Evolutionary conservation across 1,140 invertebrate genomes (phyloP).

Genomic region (Platorchestia sp.): DNA sequence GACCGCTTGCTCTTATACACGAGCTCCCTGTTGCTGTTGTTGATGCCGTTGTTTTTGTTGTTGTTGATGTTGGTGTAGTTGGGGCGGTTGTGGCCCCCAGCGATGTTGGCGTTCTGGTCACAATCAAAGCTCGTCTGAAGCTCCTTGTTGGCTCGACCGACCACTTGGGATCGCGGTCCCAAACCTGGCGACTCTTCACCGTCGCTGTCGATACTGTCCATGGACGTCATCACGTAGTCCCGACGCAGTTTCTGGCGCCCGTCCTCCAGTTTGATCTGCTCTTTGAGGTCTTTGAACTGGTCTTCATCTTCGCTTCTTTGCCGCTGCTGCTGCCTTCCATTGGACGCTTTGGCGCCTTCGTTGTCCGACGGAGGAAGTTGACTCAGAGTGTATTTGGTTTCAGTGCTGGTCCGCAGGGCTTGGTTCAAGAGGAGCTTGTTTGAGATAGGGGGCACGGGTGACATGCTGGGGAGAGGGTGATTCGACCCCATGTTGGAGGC

Average conservation of each 20-base stretch:
- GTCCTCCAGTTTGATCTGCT: slow-evolving; percentile 2
- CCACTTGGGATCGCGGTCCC: not conserved
- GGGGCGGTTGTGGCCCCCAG: not conserved
- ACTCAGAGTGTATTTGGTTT: not conserved
- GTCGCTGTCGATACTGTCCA: not conserved
- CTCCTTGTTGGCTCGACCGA: not conserved
- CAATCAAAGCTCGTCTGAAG: slow-evolving; percentile 20
- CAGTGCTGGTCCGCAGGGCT: not conserved
- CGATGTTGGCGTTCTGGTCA: not conserved
- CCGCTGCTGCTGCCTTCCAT: not conserved
- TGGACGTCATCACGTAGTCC: not conserved
- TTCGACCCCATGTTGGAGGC: slow-evolving; percentile 43
- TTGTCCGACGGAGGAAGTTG: not conserved
- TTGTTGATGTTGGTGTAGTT: slow-evolving; percentile 39
- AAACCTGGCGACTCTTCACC: not conserved
- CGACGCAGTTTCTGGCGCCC: not conserved
- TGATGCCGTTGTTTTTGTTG: not conserved
- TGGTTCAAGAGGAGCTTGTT: not conserved
- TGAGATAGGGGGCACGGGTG: not conserved
- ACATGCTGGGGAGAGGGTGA: slow-evolving; percentile 8
- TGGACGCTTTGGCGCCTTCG: too few relatives aligned
- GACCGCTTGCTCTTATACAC: slow-evolving; percentile 39
- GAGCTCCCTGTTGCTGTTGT: not conserved
- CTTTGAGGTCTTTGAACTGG: slow-evolving; percentile 20
- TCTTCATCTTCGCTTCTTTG: not conserved